Evolutionary conservation across 2,797 vertebrate species (phyloP), one percentile per base, ranked within the genome.

Genomic region (Spinibarbus caldwelli): DNA sequence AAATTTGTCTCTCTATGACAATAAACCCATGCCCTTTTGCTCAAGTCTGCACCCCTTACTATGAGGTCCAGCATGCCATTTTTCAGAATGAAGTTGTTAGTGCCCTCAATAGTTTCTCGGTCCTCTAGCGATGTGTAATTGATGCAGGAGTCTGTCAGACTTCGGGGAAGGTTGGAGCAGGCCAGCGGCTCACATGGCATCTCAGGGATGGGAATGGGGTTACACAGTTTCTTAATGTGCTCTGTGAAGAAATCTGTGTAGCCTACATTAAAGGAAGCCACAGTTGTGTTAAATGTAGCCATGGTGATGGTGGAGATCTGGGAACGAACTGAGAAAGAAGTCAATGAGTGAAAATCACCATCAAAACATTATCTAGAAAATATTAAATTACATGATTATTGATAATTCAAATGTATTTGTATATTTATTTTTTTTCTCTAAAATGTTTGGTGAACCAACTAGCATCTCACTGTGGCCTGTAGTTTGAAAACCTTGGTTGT

Each of bases 261-360:
- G 81, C 98, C 98, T 79, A 99, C 98, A 0, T 99, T 99, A 91
- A 99, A 99, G 0, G 98, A 99, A 0, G 98, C 98, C 91, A 99
- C 90, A 0, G 98, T 99, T 21, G 98, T 99, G 93, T 99, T 99
- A 94, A 99, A 99, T 2, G 98, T 99, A 0, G 98, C 98, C 94
- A 99, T 98, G 0, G 98, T 99, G 91, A 99, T 99, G 57, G 98
- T 99, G 88, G 98, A 99, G 91, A 99, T 99, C 95, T 99, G 98
- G 41, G 98, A 99, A 26, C 97, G 95, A 38, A 99, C 98, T 99
- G 73, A 79, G 43, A 62, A 54, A 57, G 21, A 64, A 62, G 26
- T 62, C 59, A 15, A 62, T 62, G 26, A 62, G 59, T 62, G 11
- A 62, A 59, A 59, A 59, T 12, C n/a, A 59, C 57, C 41, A 43